Base-by-base conservation (phyloP, 2,113 vertebrate genomes). In the Hymenochirus boettgeri region DNA sequence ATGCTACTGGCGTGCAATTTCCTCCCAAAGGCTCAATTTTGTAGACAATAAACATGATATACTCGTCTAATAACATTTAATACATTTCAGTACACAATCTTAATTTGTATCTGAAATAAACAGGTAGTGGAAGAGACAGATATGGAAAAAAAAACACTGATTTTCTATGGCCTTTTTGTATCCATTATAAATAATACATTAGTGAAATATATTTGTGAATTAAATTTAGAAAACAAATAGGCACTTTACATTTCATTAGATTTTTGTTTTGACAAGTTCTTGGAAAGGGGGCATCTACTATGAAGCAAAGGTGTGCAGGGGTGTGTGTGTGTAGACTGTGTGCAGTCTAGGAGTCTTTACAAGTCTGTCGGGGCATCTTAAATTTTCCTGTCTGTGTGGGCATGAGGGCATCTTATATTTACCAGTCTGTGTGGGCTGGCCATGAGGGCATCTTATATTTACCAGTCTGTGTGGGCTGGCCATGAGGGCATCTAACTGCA, bases 61-160 rank as follows among this genome's bases (percentile, higher is more conserved):
- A 69, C 65, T 53, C 56, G 23, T 69, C 65, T 69, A 69, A 69
- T 69, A 69, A 69, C 65, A 69, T 69, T 69, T 69, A 69, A 69
- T 69, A 69, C 65, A 69, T 69, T 69, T 69, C 65, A 52, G 65
- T 60, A 69, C 65, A 69, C 56, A 69, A 53, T 60, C 65, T 60
- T 69, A 69, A 69, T 69, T 69, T 69, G 65, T 69, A 60, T 53
- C 65, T 56, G 47, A 69, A 69, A 69, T 69, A 57, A 69, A 47
- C 65, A 29, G 57, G 55, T 67, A 22, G 31, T 67, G 27, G 18
- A 15, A 18, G 11, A 69, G 65, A 53, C 57, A 19, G 48, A 69
- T 52, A 25, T 27, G 23, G 19, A 11, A 7, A 47, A 3, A 48
- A 47, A 3, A 48, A 47, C 3, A 23, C 21, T 13, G 56, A 24